phyloP scores from a whole-genome alignment of 2,113 vertebrate genomes.

The Reinhardtius hippoglossoides region DNA sequence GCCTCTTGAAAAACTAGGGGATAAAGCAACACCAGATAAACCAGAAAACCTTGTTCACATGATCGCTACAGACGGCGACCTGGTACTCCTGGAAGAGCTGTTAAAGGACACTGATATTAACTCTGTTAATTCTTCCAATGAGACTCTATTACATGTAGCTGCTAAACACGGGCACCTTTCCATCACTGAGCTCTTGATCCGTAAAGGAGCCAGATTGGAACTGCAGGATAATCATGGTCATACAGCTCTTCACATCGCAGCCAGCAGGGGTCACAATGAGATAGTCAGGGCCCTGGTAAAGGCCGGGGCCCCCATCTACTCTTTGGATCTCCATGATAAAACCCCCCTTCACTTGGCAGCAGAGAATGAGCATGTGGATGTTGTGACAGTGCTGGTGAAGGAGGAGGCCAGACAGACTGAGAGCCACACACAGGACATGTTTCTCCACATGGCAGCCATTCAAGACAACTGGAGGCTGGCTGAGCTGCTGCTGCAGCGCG shows the following conservation, averaged over 20 bases:
- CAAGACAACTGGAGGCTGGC: constrained; percentile 76
- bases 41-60: constrained; percentile 56
- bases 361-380: constrained; percentile 63
- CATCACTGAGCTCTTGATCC: constrained; percentile 77
- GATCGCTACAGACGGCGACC: constrained; percentile 66
- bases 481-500: constrained; percentile 76
- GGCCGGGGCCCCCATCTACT: constrained; percentile 72
- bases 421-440: constrained; percentile 68
- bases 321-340: constrained; percentile 68
- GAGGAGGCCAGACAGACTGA: constrained; percentile 74
- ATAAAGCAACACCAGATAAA: constrained; percentile 30
- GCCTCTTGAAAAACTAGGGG: constrained; percentile 27
- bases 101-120: constrained; percentile 66
- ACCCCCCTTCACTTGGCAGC: constrained; percentile 78
- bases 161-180: constrained; percentile 73
- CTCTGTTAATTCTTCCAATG: constrained; percentile 51
- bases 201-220: constrained; percentile 76
- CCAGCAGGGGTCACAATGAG: constrained; percentile 70
- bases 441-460: constrained; percentile 80
- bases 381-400: constrained; percentile 71
- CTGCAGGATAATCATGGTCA: constrained; percentile 74
- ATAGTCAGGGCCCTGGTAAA: constrained; percentile 64
- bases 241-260: constrained; percentile 83
- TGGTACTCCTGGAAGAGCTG: constrained; percentile 67
- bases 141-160: constrained; percentile 83